Evolutionary conservation across 1,140 invertebrate species (phyloP).

Genomic region (Temnothorax longispinosus): DNA sequence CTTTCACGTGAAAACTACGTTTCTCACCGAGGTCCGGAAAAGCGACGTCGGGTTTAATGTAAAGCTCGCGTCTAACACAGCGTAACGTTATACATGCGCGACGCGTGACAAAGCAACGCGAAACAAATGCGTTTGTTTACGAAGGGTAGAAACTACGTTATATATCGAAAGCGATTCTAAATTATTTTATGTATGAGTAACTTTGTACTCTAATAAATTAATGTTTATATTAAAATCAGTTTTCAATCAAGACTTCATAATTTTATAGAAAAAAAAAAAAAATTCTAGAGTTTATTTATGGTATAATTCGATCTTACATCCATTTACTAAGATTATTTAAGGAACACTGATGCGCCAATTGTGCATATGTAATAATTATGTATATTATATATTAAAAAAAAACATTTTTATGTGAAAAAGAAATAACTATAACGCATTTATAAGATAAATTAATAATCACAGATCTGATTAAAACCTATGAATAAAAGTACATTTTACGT

Average conservation of each 20-base stretch:
- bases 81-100: constrained; percentile 2
- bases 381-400: neutral
- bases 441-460: neutral
- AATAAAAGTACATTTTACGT: neutral
- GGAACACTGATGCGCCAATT: neutral
- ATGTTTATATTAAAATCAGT: neutral
- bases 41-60: constrained; percentile 25
- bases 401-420: neutral
- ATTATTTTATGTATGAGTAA: neutral
- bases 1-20: constrained; percentile 47
- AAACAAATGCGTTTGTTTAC: constrained; percentile 13
- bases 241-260: neutral
- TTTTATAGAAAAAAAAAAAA: neutral
- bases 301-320: neutral
- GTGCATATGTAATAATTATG: neutral
- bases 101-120: constrained; percentile 15
- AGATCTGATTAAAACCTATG: neutral
- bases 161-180: neutral
- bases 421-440: neutral
- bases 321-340: neutral
- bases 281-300: neutral
- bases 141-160: neutral
- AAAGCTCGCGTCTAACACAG: constrained; percentile 23
- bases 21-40: neutral
- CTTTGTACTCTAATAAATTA: neutral